Base-by-base conservation (phyloP, 2,888 invertebrate species). In the Criorhina ranunculi region DNA sequence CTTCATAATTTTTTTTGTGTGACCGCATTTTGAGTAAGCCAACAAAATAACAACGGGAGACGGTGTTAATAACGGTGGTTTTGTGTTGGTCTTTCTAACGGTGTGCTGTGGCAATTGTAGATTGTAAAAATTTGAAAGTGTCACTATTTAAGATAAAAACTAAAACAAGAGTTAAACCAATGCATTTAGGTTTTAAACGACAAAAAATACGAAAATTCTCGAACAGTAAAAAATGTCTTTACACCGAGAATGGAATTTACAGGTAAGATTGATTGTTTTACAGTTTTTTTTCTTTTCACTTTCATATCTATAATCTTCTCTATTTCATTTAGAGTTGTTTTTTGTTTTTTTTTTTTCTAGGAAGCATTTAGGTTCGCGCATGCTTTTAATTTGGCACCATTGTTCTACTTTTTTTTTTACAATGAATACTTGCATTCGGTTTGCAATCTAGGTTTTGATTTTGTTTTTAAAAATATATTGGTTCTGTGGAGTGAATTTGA, bases 181-280 rank as follows among this genome's bases (percentile, higher is more conserved):
- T 91, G 92, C 92, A 90, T 92, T 93, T 89, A 92, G 91, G 91
- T 91, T 92, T 88, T 93, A 93, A 89, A 93, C 93, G 89, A 90
- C 90, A 89, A 89, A 90, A 89, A 91, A 91, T 91, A 93, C 92
- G 88, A 90, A 90, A 86, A 90, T 90, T 85, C 88, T 91, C 90
- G 92, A 92, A 90, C 89, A 91, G 90, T 90, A 92, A 90, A 89
- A 89, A 89, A 92, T 92, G 90, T 90, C 92, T 90, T 91, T 92
- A 90, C 92, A 92, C 91, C 91, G 90, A 90, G 91, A 92, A 89
- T 92, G 92, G 91, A 89, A 90, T 90, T 90, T 92, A 90, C 92
- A 92, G 90, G 90, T 90, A 73, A 88, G 88, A 86, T n/a, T 19
- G 8, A 29, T 8, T 2, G 9, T 35, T 9, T 35, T 8, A 7